Base-by-base conservation (phyloP, 2,113 vertebrate genomes). In the Sigmodon hispidus region DNA sequence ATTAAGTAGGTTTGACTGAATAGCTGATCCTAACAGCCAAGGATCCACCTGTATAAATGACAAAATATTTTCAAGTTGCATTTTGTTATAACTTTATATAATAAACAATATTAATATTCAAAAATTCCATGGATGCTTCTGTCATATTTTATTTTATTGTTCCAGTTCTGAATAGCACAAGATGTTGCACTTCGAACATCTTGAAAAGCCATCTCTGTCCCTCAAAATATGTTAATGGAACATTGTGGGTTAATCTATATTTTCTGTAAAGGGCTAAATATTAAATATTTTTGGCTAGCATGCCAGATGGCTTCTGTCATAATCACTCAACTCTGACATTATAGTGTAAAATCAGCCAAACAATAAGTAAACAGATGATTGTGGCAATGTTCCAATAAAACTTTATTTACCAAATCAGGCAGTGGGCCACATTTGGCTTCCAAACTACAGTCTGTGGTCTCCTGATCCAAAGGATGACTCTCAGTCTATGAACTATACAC, bases 391-490 rank as follows among this genome's bases (percentile, higher is more conserved):
- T 95, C 80, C 93, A 97, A 91, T 90, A 97, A 94, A 97, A 95
- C 87, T 97, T 97, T 96, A 96, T 94, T 95, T 94, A 91, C 89
- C 75, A 89, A 93, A 93, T 24, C 83, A 90, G 59, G 31, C 6
- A 8, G 48, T 84, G 67, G 59, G 63, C 65, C 94, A 92, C 4
- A 88, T 69, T 84, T 93, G 91, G 36, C 45, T 70, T 26, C 40
- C 19, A n/a, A 87, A 36, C 85, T 92, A 0, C 75, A 90, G 70
- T 85, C 45, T 85, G 26, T 92, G 15, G 3, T 75, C 52, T 87
- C 31, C 59, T 85, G 70, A 93, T 86, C 29, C 36, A 45, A 81
- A 22, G 10, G 12, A 75, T 69, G 65, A 81, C 36, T 83, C 48
- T 36, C 31, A 61, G 43, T 67, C 31, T 80, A 57, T 22, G 8